Evolutionary conservation across 2,888 invertebrate species (phyloP), one percentile per base, ranked within the genome.

Genomic region (Brachylomia viminalis): DNA sequence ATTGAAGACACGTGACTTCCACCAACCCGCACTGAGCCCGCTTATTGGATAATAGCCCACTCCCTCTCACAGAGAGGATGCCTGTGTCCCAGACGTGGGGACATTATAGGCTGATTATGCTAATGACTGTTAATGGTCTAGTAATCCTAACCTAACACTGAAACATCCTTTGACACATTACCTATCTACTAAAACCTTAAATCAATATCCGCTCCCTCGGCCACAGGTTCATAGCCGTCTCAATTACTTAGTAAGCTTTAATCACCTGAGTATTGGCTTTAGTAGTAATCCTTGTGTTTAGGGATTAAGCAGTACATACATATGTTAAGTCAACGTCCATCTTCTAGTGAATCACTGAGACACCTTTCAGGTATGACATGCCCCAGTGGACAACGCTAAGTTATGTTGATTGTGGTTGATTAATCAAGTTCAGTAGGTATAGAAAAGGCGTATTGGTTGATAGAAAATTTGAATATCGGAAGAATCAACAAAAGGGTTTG

Each of bases 191-290:
- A n/a, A 54, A 74, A 68, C 80, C 72, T 69, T 49, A n/a, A 58
- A 62, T 72, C 71, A 69, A 80, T 69, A 62, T 59, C n/a, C 54
- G 15, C 47, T 47, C 33, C 42, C 52, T 33, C 56, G 13, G n/a
- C 49, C 64, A 59, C 77, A 52, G 10, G 23, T 47, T 38, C 47
- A 10, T 23, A 78, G 59, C 81, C 58, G 17, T 73, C 59, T 77
- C 69, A 82, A 77, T 83, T 82, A 77, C 72, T 82, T 77, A 77
- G 77, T 82, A 74, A 82, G 62, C 59, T 45, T 33, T 69, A 85
- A 82, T 85, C 86, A 81, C 66, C 72, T 72, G 69, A 67, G 77
- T 77, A 77, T 85, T 72, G 68, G 70, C 52, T 69, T 82, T 56
- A 62, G 54, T 59, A 62, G 49, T 77, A 77, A 85, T 72, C 65